A percentile compares a stretch with the other conserved stretches of the same genome.
phyloP scores from a whole-genome alignment of 2,888 invertebrate species.

The Harpalus rubripes region DNA sequence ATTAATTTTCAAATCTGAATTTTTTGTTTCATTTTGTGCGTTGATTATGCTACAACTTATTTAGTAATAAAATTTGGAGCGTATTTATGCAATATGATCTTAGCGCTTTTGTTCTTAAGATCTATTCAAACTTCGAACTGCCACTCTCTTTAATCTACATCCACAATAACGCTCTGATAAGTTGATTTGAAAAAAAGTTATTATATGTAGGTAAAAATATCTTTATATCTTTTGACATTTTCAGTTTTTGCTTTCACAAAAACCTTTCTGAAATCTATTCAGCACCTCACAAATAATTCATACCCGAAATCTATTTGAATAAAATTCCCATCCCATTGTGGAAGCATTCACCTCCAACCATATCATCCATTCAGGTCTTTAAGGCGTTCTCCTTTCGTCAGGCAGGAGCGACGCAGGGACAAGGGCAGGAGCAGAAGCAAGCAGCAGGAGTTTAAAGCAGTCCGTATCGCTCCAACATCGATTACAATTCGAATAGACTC shows the following conservation, averaged over 20 bases:
- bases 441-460: constrained; percentile 28
- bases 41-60: no score
- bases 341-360: not conserved
- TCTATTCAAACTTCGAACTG: no score
- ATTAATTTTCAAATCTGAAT: no score
- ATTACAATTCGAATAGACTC: constrained; percentile 44
- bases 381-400: not conserved
- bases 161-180: no score
- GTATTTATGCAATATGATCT: no score
- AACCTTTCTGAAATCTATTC: not conserved
- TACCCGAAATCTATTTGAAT: constrained; percentile 1
- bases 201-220: not conserved
- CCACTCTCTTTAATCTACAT: no score
- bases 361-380: constrained; percentile 1
- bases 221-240: not conserved
- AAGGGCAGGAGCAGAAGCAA: not conserved
- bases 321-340: not conserved
- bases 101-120: no score
- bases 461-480: constrained; percentile 52
- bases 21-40: no score
- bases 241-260: not conserved
- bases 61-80: no score
- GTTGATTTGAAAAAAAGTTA: no score
- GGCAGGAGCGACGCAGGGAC: not conserved
- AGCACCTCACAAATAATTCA: constrained; percentile 2